phyloP scores from a whole-genome alignment of 2,113 vertebrate species.

The Natator depressus region DNA sequence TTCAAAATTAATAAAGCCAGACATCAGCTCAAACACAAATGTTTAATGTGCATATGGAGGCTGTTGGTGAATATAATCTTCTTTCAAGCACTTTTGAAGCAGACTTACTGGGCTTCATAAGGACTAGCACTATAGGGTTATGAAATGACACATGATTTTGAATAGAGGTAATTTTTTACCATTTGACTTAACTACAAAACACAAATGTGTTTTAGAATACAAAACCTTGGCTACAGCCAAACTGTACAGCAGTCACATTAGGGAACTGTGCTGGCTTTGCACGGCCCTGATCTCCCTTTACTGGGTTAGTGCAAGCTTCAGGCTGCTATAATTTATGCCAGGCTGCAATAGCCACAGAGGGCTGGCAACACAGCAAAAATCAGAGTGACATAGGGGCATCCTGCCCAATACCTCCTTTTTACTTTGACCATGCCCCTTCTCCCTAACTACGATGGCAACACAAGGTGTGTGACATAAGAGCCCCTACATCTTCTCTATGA shows the following conservation, averaged over 20 bases:
- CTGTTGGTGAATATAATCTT: neutral
- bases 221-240: neutral
- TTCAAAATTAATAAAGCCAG: neutral
- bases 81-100: neutral
- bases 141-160: neutral
- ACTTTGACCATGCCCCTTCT: neutral
- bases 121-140: neutral
- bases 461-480: neutral
- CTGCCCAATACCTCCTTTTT: neutral
- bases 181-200: neutral
- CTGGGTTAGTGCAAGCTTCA: neutral
- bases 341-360: neutral
- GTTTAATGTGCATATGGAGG: neutral
- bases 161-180: constrained; percentile 1
- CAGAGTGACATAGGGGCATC: neutral
- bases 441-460: neutral
- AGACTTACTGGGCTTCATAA: neutral
- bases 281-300: neutral
- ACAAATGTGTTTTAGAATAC: neutral
- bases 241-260: rapidly evolving
- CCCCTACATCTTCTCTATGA: neutral
- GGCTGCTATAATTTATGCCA: rapidly evolving
- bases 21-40: neutral
- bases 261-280: neutral
- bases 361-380: neutral